Evolutionary conservation across 2,113 vertebrate genomes (phyloP).

Genomic region (Pseudorectes ferrugineus): DNA sequence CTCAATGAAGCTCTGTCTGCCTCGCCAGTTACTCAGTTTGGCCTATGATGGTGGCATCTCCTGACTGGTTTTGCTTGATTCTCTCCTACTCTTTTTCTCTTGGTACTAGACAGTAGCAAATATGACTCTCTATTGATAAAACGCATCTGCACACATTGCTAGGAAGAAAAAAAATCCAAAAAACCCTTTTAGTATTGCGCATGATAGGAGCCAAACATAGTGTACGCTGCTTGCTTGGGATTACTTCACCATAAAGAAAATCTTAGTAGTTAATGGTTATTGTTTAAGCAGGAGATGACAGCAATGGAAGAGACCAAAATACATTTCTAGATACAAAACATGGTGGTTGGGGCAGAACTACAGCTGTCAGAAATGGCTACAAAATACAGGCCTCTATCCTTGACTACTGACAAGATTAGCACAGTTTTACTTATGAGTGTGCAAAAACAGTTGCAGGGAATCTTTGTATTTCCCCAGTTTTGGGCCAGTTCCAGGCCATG

Average conservation of each 20-base stretch:
- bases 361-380: neutral
- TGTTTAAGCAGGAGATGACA: neutral
- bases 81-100: neutral
- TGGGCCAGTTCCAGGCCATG: neutral
- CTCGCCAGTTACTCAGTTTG: neutral
- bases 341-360: neutral
- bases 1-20: conserved; percentile 1
- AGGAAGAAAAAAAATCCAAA: neutral
- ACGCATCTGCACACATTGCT: neutral
- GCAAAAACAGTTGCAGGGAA: neutral
- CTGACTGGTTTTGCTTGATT: neutral
- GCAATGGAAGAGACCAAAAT: neutral
- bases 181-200: neutral
- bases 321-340: neutral
- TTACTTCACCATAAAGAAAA: neutral
- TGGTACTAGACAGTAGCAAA: neutral
- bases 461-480: neutral
- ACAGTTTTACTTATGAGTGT: conserved; percentile 7
- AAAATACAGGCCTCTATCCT: neutral
- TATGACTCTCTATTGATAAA: neutral
- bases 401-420: neutral
- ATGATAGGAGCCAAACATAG: neutral
- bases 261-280: neutral
- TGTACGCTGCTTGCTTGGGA: neutral
- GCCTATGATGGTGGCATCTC: neutral